These are phyloP conservation scores for Catostylus mosaicus DNA, from an alignment of 30 jellyfish, hydroid and myxozoan species.

Conservation along the genomic window DNA sequence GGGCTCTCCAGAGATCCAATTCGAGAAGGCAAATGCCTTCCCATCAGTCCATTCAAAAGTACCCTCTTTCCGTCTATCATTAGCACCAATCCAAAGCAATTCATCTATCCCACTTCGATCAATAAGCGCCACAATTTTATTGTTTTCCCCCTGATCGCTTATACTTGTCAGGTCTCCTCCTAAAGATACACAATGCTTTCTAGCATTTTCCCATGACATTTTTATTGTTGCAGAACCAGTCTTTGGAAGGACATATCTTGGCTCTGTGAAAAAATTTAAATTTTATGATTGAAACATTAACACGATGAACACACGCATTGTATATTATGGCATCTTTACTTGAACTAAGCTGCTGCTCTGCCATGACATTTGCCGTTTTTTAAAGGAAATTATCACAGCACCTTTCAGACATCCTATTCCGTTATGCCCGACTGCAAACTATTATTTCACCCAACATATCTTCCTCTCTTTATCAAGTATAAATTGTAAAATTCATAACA, in stretches of 20 bases:
- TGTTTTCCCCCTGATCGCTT: conserved; percentile 1
- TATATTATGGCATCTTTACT: too few relatives aligned
- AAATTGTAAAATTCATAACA: too few relatives aligned
- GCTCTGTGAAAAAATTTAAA: too few relatives aligned
- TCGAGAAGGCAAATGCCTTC: neutral
- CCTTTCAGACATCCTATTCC: too few relatives aligned
- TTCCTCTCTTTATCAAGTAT: too few relatives aligned
- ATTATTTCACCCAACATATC: too few relatives aligned
- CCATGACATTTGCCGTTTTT: too few relatives aligned
- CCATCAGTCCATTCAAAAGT: conserved; percentile 1
- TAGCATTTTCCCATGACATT: conserved; percentile 29
- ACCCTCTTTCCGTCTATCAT: neutral
- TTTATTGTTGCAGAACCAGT: neutral
- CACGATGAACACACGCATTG: too few relatives aligned
- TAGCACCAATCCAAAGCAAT: conserved; percentile 4
- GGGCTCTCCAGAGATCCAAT: neutral
- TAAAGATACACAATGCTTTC: neutral
- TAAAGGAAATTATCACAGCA: too few relatives aligned
- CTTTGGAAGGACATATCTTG: neutral
- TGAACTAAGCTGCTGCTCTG: too few relatives aligned
- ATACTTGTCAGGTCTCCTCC: conserved; percentile 35
- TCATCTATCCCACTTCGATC: neutral
- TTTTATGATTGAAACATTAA: too few relatives aligned
- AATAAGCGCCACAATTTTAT: neutral
- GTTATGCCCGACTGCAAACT: too few relatives aligned